A percentile compares a stretch with the other conserved stretches of the same genome.
These are phyloP conservation scores for Holacanthus passer DNA, from an alignment of 2,113 vertebrate species.

Conservation along the genomic window DNA sequence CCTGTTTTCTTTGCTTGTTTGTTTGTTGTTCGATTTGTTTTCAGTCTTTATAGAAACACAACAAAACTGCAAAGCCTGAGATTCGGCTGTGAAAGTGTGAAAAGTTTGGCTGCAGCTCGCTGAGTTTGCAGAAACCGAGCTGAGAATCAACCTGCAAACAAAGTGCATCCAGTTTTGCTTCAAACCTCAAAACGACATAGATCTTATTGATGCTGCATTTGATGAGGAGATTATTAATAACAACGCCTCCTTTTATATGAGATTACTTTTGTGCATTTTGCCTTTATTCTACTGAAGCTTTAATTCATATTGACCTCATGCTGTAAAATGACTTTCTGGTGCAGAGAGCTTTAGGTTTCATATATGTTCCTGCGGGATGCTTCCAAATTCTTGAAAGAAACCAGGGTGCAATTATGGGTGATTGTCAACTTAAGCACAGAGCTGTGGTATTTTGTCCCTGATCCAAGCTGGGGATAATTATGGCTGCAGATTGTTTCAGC, in stretches of 20 bases:
- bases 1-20: background rate
- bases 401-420: background rate
- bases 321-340: too few relatives aligned
- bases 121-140: background rate
- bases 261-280: background rate
- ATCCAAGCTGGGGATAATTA: conserved; percentile 34
- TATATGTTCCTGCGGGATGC: background rate
- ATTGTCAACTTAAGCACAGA: conserved; percentile 9
- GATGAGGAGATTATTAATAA: background rate
- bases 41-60: background rate
- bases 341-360: background rate
- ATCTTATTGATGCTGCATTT: background rate
- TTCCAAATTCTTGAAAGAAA: background rate
- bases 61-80: accelerated
- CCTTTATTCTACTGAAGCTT: background rate
- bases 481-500: conserved; percentile 9
- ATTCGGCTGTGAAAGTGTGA: background rate
- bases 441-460: conserved; percentile 20
- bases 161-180: background rate
- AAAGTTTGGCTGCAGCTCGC: conserved; percentile 29
- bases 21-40: background rate
- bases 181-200: accelerated
- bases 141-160: conserved; percentile 21
- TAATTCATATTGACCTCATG: background rate
- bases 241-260: background rate